These are phyloP conservation scores for Sebastes cheni DNA, from an alignment of 2,797 vertebrate species.

Conservation along the genomic window DNA sequence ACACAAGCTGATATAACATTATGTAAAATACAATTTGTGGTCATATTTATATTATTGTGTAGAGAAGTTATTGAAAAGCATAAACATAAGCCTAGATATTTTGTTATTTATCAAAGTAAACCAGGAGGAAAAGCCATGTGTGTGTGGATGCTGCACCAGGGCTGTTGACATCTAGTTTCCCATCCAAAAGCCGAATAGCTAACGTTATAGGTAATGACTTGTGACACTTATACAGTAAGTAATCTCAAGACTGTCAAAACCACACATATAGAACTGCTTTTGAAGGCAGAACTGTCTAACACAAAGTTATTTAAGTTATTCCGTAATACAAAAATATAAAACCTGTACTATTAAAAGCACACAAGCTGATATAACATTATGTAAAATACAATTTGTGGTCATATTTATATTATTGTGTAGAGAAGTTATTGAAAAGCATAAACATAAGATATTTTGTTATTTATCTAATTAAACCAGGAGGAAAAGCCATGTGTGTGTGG, in stretches of 20 bases:
- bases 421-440: background rate
- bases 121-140: background rate
- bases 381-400: too few species aligned
- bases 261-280: background rate
- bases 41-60: background rate
- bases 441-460: background rate
- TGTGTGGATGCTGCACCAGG: background rate
- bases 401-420: background rate
- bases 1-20: background rate
- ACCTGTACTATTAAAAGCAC: background rate
- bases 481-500: background rate
- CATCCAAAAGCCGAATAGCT: background rate
- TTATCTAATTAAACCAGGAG: background rate
- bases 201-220: too few species aligned
- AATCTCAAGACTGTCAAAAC: fast-evolving
- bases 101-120: background rate
- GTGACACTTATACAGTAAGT: background rate
- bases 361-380: background rate
- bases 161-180: background rate
- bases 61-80: background rate
- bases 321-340: background rate
- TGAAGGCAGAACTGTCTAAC: fast-evolving
- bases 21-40: too few species aligned
- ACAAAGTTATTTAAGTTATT: too few species aligned
- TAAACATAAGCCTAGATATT: background rate